Percentiles rank a stretch among this genome's conserved stretches.
Evolutionary conservation across 1,140 invertebrate genomes (phyloP).

Genomic region (Phthorimaea operculella): DNA sequence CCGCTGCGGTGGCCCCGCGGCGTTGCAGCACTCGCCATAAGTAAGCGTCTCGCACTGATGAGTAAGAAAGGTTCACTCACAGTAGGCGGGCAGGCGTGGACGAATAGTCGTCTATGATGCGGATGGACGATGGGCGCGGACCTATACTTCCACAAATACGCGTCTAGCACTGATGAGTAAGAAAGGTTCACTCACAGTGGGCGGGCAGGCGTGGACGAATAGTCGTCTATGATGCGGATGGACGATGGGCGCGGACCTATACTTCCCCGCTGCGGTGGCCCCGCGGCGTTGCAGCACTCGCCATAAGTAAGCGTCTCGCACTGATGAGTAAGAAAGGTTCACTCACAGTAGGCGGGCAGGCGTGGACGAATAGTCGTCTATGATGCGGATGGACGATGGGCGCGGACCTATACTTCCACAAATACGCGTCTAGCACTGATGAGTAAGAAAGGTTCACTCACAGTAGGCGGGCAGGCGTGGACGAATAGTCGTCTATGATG

Average conservation of each 20-base stretch:
- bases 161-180: slow-evolving; percentile 84
- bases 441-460: slow-evolving; percentile 18
- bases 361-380: slow-evolving; percentile 29
- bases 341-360: slow-evolving; percentile 37
- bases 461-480: slow-evolving; percentile 34
- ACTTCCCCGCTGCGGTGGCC: slow-evolving; percentile 76
- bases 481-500: slow-evolving; percentile 32
- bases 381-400: slow-evolving; percentile 71
- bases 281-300: slow-evolving; percentile 91
- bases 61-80: slow-evolving; percentile 26
- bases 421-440: slow-evolving; percentile 96
- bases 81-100: slow-evolving; percentile 33
- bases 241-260: slow-evolving; percentile 77
- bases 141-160: slow-evolving; percentile 93
- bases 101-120: slow-evolving; percentile 31
- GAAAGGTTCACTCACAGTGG: slow-evolving; percentile 31
- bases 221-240: slow-evolving; percentile 38
- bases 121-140: slow-evolving; percentile 73
- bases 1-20: slow-evolving; percentile 79
- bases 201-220: slow-evolving; percentile 34
- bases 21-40: slow-evolving; percentile 95
- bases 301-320: slow-evolving; percentile 98
- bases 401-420: slow-evolving; percentile 85
- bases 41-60: slow-evolving; percentile 97
- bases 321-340: too few species aligned